phyloP scores from a whole-genome alignment of 35 echinoderm and acorn worm species.

The Strongylocentrotus purpuratus region DNA sequence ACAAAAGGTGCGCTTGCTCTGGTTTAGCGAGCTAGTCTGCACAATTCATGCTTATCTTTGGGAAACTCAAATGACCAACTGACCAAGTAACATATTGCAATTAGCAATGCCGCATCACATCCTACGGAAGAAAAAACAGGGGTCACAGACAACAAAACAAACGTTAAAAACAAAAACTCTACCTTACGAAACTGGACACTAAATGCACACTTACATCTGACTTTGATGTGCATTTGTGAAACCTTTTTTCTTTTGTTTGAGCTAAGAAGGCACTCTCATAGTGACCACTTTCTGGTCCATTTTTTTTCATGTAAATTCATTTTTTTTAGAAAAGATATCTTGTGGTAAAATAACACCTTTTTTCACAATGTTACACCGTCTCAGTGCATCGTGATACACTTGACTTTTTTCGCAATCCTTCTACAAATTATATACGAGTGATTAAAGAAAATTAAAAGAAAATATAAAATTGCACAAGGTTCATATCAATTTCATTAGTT shows the following conservation, averaged over 20 bases:
- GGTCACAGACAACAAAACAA: neutral
- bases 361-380: neutral
- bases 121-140: neutral
- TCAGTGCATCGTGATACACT: neutral
- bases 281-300: neutral
- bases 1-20: neutral
- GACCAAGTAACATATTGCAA: neutral
- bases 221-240: neutral
- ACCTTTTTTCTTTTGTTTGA: neutral
- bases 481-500: neutral
- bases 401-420: neutral
- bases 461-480: conserved; percentile 44
- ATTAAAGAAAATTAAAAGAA: conserved; percentile 38
- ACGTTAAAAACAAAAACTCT: neutral
- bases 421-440: neutral
- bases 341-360: conserved; percentile 33
- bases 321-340: conserved; percentile 47
- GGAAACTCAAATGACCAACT: neutral
- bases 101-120: neutral
- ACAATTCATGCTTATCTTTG: neutral
- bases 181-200: neutral
- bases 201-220: neutral
- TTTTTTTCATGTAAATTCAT: conserved; percentile 7
- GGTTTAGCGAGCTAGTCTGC: neutral
- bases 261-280: neutral